A percentile compares a stretch with the other conserved stretches of the same genome.
phyloP scores from a whole-genome alignment of 2,113 vertebrate genomes.

The Polypterus bichir region DNA sequence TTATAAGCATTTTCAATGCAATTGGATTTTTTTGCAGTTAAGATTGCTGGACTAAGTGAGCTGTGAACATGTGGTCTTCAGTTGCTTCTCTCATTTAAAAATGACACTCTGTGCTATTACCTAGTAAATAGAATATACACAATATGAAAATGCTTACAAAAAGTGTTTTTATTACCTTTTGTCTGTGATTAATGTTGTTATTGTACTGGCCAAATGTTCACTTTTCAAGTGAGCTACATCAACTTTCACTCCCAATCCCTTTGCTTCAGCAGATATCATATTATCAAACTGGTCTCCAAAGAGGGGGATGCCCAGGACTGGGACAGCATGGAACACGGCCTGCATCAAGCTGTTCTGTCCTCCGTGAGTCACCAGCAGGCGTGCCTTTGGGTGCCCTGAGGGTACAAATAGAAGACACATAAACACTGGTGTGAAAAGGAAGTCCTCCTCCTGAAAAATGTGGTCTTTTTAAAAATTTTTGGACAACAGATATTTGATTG shows the following conservation, averaged over 20 bases:
- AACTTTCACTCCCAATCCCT: slow-evolving; percentile 38
- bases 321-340: slow-evolving; percentile 48
- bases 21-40: too few species aligned
- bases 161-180: slow-evolving; percentile 27
- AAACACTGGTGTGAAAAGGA: too few species aligned
- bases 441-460: too few species aligned
- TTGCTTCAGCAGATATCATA: slow-evolving; percentile 35
- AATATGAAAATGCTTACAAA: too few species aligned
- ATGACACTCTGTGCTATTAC: too few species aligned
- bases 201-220: slow-evolving; percentile 27
- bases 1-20: too few species aligned
- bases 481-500: too few species aligned
- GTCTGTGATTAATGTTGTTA: slow-evolving; percentile 39
- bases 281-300: slow-evolving; percentile 54
- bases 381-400: slow-evolving; percentile 36
- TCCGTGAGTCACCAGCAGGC: slow-evolving; percentile 51
- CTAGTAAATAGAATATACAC: too few species aligned
- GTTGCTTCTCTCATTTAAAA: too few species aligned
- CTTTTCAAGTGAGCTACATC: slow-evolving; percentile 31
- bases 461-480: too few species aligned
- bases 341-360: slow-evolving; percentile 53
- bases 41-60: too few species aligned
- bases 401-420: slow-evolving; percentile 1
- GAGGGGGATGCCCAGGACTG: slow-evolving; percentile 47
- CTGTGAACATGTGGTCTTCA: too few species aligned